These are phyloP conservation scores for Biston betularia DNA, from an alignment of 2,888 invertebrate species.

Conservation along the genomic window DNA sequence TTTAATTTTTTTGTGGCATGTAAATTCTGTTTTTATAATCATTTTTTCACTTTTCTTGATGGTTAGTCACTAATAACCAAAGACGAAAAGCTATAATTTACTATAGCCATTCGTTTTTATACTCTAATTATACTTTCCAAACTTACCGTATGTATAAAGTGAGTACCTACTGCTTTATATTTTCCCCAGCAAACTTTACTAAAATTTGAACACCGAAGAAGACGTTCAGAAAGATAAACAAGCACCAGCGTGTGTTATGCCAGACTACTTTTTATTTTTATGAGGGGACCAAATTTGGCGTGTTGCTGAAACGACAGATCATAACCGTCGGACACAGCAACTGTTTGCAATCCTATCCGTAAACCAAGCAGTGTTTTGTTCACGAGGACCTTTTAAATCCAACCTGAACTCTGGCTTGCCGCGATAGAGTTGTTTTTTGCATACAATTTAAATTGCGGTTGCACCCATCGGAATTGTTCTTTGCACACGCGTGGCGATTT, in stretches of 20 bases:
- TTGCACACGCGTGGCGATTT: constrained; percentile 71
- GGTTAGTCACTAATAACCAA: neutral
- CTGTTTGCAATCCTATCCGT: constrained; percentile 76
- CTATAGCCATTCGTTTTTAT: no score
- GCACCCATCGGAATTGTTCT: constrained; percentile 62
- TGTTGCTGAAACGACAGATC: constrained; percentile 79
- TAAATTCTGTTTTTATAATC: neutral
- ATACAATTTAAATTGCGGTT: constrained; percentile 55
- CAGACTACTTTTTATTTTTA: constrained; percentile 80
- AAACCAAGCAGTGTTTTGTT: constrained; percentile 69
- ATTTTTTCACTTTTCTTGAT: neutral
- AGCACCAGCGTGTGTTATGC: constrained; percentile 69
- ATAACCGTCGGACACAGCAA: constrained; percentile 81
- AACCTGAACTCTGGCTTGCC: constrained; percentile 55
- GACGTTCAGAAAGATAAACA: constrained; percentile 57
- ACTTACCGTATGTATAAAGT: neutral
- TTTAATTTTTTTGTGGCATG: no score
- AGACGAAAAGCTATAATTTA: neutral
- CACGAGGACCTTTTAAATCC: constrained; percentile 46
- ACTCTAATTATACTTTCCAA: no score
- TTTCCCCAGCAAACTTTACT: constrained; percentile 34
- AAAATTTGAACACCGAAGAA: constrained; percentile 45
- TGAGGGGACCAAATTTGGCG: constrained; percentile 79
- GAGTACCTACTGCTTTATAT: constrained; percentile 18
- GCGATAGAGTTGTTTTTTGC: constrained; percentile 55